Conservation (phyloP, 2,797 vertebrate genomes). For the Chelonia mydas region DNA sequence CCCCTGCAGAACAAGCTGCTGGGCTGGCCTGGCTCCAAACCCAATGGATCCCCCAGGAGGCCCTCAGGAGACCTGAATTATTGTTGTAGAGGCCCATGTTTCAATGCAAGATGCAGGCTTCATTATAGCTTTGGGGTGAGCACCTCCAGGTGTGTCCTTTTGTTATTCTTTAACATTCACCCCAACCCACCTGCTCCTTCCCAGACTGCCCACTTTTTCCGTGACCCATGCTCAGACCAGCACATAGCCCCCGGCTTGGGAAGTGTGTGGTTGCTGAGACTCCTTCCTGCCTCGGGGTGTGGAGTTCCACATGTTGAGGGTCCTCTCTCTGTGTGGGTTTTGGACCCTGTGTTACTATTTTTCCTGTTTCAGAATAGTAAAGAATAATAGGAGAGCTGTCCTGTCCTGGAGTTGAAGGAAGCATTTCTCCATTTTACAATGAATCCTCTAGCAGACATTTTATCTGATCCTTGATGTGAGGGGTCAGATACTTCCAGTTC, state of each 20-base stretch:
- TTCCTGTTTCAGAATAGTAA: background rate
- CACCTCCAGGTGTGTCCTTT: background rate
- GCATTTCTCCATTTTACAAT: background rate
- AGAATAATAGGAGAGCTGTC: too few relatives aligned
- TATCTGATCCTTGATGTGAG: background rate
- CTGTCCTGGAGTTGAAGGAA: background rate
- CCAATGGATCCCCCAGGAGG: accelerated
- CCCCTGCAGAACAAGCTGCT: background rate
- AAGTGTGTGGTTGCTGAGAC: background rate
- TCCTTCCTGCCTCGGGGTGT: accelerated
- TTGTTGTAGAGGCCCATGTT: background rate
- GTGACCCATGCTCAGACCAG: background rate
- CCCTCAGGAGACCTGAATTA: accelerated
- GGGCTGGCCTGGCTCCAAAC: background rate
- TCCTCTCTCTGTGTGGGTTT: background rate
- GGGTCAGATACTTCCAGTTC: background rate
- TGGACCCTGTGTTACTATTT: background rate
- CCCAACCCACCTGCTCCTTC: background rate
- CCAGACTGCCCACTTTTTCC: background rate
- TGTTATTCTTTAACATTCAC: background rate
- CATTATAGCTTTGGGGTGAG: accelerated
- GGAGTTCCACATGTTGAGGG: background rate
- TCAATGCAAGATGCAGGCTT: background rate
- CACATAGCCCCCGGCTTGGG: background rate
- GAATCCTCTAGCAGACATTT: background rate